These are phyloP conservation scores for Autographa pulchrina DNA, from an alignment of 2,888 invertebrate species.

Conservation along the genomic window DNA sequence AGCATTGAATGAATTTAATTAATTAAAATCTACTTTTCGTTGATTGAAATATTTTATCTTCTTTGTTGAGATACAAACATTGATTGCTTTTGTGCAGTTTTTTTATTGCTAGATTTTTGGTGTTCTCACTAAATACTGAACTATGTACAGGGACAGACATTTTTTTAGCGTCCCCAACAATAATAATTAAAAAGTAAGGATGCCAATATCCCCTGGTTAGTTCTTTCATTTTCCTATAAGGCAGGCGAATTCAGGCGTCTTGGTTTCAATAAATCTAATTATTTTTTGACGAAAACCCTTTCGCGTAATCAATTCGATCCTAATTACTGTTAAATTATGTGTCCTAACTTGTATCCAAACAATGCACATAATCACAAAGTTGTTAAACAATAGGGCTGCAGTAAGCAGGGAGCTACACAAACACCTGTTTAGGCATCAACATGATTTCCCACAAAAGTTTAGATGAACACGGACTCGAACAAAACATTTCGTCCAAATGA, in stretches of 20 bases:
- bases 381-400: neutral
- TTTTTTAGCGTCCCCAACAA: no score
- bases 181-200: no score
- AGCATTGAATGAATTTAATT: constrained; percentile 86
- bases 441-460: constrained; percentile 49
- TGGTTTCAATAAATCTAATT: no score
- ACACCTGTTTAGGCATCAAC: constrained; percentile 31
- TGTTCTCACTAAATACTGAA: no score
- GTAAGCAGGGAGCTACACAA: neutral
- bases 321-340: no score
- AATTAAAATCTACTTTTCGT: constrained; percentile 81
- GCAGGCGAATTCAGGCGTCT: no score
- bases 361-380: neutral
- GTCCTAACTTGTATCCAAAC: neutral
- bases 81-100: neutral
- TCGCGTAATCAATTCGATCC: no score
- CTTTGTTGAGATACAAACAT: constrained; percentile 24
- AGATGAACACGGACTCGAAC: constrained; percentile 43
- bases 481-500: constrained; percentile 56
- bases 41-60: constrained; percentile 69
- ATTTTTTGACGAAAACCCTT: no score
- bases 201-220: no score
- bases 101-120: neutral
- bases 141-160: no score
- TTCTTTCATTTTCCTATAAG: no score